phyloP scores from a whole-genome alignment of 2,888 invertebrate genomes.

The Drosophila imparisetae region DNA sequence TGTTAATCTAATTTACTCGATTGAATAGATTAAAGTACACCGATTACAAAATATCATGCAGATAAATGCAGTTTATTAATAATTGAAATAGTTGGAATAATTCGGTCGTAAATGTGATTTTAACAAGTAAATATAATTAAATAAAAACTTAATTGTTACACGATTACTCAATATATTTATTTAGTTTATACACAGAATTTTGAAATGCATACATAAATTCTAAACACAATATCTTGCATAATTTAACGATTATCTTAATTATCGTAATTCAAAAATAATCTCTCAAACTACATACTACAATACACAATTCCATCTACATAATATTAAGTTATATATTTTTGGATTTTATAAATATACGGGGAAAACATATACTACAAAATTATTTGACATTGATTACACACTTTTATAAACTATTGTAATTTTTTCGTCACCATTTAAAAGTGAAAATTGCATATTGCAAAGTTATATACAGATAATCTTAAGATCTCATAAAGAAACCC shows the following conservation, averaged over 20 bases:
- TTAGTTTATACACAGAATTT: neutral
- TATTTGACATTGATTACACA: neutral
- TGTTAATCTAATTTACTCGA: neutral
- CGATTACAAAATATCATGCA: neutral
- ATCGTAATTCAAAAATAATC: neutral
- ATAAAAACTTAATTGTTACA: neutral
- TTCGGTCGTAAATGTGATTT: neutral
- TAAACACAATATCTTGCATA: neutral
- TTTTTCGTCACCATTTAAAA: constrained; percentile 1
- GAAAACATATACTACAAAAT: neutral
- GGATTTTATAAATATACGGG: neutral
- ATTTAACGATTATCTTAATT: neutral
- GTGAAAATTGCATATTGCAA: neutral
- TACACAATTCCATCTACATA: neutral
- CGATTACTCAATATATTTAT: neutral
- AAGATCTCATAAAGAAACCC: neutral
- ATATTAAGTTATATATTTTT: neutral
- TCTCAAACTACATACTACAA: neutral
- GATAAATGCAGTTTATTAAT: neutral
- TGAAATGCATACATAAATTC: neutral
- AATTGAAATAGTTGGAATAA: neutral
- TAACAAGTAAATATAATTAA: neutral
- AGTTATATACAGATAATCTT: neutral
- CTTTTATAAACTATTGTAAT: neutral
- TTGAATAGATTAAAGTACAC: neutral